These are phyloP conservation scores for Nemoura dubitans DNA, from an alignment of 2,888 invertebrate genomes.

Conservation along the genomic window DNA sequence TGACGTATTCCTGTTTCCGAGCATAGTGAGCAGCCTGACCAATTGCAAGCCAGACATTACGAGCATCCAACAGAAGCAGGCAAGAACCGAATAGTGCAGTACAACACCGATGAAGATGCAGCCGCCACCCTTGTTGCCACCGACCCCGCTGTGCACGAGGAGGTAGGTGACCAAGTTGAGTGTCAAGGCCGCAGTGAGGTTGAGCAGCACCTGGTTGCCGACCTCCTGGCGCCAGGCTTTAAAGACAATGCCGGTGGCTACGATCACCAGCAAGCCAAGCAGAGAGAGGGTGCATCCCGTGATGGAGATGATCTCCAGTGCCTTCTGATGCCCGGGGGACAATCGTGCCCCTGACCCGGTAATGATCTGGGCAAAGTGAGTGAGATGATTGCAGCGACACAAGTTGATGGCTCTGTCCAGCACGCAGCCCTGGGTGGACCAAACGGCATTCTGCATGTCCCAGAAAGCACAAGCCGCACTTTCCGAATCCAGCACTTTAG, in stretches of 20 bases:
- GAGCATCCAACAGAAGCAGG: constrained; percentile 78
- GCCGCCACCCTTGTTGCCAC: constrained; percentile 48
- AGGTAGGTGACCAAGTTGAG: constrained; percentile 64
- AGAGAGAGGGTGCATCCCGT: constrained; percentile 69
- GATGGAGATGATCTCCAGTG: constrained; percentile 67
- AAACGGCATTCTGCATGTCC: constrained; percentile 61
- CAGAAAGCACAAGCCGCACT: constrained; percentile 64
- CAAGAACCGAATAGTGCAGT: constrained; percentile 73
- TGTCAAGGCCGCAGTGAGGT: constrained; percentile 70
- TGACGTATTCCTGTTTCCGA: constrained; percentile 68
- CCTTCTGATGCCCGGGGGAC: constrained; percentile 55
- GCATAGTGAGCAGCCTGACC: constrained; percentile 72
- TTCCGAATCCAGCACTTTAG: constrained; percentile 10
- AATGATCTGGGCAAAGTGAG: constrained; percentile 68
- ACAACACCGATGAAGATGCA: constrained; percentile 70
- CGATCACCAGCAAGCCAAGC: constrained; percentile 66
- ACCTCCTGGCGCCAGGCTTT: constrained; percentile 70
- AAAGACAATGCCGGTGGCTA: constrained; percentile 68
- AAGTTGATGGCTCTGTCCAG: constrained; percentile 48
- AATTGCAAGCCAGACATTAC: constrained; percentile 75
- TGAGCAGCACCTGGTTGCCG: constrained; percentile 72
- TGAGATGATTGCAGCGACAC: constrained; percentile 67
- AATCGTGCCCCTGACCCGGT: constrained; percentile 52
- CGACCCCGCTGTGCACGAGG: constrained; percentile 52
- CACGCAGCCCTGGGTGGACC: constrained; percentile 53